These are phyloP conservation scores for Yponomeuta evonymella DNA, from an alignment of 2,888 invertebrate genomes.

Conservation along the genomic window DNA sequence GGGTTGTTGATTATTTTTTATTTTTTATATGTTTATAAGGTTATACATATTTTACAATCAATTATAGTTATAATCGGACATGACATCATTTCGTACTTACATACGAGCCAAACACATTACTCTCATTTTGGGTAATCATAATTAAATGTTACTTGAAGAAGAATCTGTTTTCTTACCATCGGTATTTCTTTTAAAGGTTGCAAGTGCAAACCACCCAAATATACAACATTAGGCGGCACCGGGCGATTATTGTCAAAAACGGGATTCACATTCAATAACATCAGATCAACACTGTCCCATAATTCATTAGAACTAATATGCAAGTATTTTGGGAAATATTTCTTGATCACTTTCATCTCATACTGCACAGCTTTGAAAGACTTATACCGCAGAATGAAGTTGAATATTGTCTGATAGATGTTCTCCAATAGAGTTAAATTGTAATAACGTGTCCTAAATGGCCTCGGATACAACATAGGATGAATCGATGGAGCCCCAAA, in stretches of 20 bases:
- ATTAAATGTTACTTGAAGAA: too few relatives aligned
- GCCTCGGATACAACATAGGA: slow-evolving; percentile 33
- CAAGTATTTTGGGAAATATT: too few relatives aligned
- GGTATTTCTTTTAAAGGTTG: slow-evolving; percentile 11
- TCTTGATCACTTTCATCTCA: too few relatives aligned
- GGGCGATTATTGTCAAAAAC: slow-evolving; percentile 13
- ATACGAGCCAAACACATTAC: too few relatives aligned
- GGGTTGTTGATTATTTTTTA: too few relatives aligned
- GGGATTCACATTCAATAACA: slow-evolving; percentile 16
- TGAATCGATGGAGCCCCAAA: slow-evolving; percentile 22
- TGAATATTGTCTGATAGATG: slow-evolving; percentile 25
- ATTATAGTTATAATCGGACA: too few relatives aligned
- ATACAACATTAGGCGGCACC: slow-evolving; percentile 10
- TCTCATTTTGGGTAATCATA: too few relatives aligned
- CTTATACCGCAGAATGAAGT: slow-evolving; percentile 9
- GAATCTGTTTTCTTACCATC: background rate
- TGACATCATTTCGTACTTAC: too few relatives aligned
- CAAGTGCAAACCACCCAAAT: slow-evolving; percentile 13
- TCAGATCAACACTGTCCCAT: background rate
- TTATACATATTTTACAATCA: too few relatives aligned
- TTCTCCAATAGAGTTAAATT: slow-evolving; percentile 38
- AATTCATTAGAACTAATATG: background rate
- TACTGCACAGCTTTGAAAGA: too few relatives aligned
- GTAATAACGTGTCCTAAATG: slow-evolving; percentile 25
- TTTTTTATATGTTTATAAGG: too few relatives aligned